Percentiles rank a stretch among this genome's conserved stretches.
Conservation (phyloP, 2,888 invertebrate species). For the Philereme vetulata region DNA sequence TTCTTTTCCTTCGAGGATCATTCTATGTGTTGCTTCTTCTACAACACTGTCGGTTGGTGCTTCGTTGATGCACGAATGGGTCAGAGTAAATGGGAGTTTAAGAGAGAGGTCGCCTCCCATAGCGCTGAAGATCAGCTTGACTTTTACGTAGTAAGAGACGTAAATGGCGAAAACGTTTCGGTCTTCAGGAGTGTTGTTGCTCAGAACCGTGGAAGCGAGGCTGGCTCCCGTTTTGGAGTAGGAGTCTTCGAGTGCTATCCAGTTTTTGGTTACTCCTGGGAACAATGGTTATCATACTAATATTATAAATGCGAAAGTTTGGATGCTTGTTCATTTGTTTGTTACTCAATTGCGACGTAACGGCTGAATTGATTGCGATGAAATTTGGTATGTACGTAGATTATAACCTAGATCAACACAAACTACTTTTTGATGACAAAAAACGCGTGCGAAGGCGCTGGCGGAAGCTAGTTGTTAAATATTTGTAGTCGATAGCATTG, state of each 20-base stretch:
- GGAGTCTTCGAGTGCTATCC: constrained; percentile 95
- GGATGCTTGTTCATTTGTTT: too few relatives aligned
- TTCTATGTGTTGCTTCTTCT: constrained; percentile 76
- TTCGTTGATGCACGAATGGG: constrained; percentile 88
- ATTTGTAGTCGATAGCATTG: too few relatives aligned
- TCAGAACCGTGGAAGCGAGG: constrained; percentile 85
- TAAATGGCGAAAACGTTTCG: constrained; percentile 95
- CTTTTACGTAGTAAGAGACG: constrained; percentile 95
- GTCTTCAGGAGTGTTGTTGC: constrained; percentile 86
- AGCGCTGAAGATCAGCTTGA: constrained; percentile 90
- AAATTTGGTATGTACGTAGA: too few relatives aligned
- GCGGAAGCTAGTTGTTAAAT: too few relatives aligned
- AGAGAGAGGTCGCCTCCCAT: constrained; percentile 92
- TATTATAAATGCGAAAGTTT: too few relatives aligned
- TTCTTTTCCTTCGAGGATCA: constrained; percentile 77
- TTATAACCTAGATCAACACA: too few relatives aligned
- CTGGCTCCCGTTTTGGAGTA: constrained; percentile 88
- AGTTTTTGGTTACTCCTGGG: constrained; percentile 92
- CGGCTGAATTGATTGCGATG: too few relatives aligned
- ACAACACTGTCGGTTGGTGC: constrained; percentile 83
- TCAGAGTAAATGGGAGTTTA: constrained; percentile 91
- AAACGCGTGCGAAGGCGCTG: too few relatives aligned
- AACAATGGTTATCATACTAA: constrained; percentile 28
- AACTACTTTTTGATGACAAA: too few relatives aligned
- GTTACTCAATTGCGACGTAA: too few relatives aligned